phyloP scores from a whole-genome alignment of 2,797 vertebrate species.

The Artibeus jamaicensis region DNA sequence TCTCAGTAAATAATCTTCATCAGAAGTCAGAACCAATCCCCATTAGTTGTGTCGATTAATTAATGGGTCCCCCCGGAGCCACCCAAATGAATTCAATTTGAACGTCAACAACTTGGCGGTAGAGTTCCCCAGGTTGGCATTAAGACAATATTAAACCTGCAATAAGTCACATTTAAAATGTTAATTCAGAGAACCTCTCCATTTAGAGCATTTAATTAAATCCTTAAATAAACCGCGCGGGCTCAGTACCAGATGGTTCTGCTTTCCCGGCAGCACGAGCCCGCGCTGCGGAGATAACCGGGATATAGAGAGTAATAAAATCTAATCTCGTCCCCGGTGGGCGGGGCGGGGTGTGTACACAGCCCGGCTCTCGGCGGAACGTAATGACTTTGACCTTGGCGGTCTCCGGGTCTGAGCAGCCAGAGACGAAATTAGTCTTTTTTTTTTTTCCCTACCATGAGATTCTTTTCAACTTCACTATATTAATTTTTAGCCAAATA shows the following conservation, averaged over 20 bases:
- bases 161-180: slow-evolving; percentile 91
- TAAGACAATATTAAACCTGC: slow-evolving; percentile 88
- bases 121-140: slow-evolving; percentile 87
- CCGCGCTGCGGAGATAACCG: slow-evolving; percentile 84
- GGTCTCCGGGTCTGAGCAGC: slow-evolving; percentile 83
- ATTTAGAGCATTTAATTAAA: slow-evolving; percentile 91
- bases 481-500: slow-evolving; percentile 89
- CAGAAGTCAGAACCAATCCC: slow-evolving; percentile 88
- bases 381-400: slow-evolving; percentile 87
- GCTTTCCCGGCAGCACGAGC: slow-evolving; percentile 82
- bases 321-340: slow-evolving; percentile 87
- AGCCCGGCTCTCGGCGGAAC: slow-evolving; percentile 78
- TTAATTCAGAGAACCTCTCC: slow-evolving; percentile 89
- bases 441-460: slow-evolving; percentile 79
- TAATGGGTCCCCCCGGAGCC: slow-evolving; percentile 87
- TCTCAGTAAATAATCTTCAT: slow-evolving; percentile 90
- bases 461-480: slow-evolving; percentile 86
- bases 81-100: slow-evolving; percentile 88
- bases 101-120: slow-evolving; percentile 85
- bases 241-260: slow-evolving; percentile 87
- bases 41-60: slow-evolving; percentile 89
- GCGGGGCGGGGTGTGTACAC: slow-evolving; percentile 87
- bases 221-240: slow-evolving; percentile 90
- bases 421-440: slow-evolving; percentile 85
- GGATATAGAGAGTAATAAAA: slow-evolving; percentile 88